These are phyloP conservation scores for Drosophila multiciliata DNA, from an alignment of 2,888 invertebrate species.

Conservation along the genomic window DNA sequence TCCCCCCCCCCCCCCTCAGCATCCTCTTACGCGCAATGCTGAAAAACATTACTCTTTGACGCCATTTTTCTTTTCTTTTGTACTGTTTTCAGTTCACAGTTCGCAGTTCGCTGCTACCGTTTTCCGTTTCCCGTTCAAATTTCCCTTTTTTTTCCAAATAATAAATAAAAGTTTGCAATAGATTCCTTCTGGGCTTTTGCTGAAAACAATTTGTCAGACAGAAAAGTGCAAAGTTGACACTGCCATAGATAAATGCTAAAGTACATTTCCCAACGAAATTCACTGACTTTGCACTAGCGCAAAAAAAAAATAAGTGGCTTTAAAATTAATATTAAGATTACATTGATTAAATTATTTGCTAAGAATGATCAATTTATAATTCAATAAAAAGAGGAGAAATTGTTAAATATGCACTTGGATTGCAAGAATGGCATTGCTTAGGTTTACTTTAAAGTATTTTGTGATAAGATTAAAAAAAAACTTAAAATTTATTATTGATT, in stretches of 20 bases:
- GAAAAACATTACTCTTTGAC: conserved; percentile 42
- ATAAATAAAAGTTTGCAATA: conserved; percentile 35
- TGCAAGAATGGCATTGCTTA: background rate
- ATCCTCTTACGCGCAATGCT: too few relatives aligned
- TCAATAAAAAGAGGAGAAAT: background rate
- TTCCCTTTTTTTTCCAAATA: conserved; percentile 4
- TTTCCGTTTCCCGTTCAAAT: conserved; percentile 9
- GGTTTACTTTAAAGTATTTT: background rate
- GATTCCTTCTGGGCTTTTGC: conserved; percentile 34
- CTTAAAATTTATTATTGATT: background rate
- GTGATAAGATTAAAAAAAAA: background rate
- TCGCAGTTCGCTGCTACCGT: background rate
- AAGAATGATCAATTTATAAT: background rate
- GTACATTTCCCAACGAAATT: conserved; percentile 2
- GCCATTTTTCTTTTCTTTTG: conserved; percentile 8
- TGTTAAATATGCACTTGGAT: background rate
- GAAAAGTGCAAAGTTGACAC: conserved; percentile 49
- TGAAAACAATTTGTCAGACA: conserved; percentile 68
- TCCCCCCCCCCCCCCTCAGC: conserved; percentile 15
- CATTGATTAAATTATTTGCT: background rate
- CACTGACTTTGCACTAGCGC: background rate
- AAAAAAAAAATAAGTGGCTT: background rate
- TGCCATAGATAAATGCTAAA: conserved; percentile 23
- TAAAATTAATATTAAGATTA: background rate
- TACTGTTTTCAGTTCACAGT: background rate